Evolutionary conservation across 2,888 invertebrate genomes (phyloP), one percentile per base, ranked within the genome.

Genomic region (Apotomis turbidana): DNA sequence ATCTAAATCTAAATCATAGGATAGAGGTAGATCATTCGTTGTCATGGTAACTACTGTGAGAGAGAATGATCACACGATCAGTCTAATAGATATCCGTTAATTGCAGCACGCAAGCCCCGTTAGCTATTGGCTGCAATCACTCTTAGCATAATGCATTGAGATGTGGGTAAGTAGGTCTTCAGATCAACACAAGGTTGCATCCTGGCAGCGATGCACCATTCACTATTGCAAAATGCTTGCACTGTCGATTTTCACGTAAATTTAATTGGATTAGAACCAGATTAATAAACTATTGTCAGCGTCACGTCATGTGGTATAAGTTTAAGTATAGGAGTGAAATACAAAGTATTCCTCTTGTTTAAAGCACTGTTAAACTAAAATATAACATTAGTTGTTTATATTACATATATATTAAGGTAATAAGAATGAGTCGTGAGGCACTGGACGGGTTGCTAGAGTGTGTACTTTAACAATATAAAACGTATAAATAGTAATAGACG

Each of bases 201-300:
- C 70, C 10, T 73, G 64, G 73, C 57, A 71, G 72, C 69, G 72
- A 76, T 79, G 74, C 76, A 75, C 77, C 77, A 74, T 76, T 79
- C 79, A 76, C 78, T 78, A 75, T 77, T 79, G 73, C 78, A 68
- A 74, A 74, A 78, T 41, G 70, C 27, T 67, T 70, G 63, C 64
- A 73, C 13, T 54, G 57, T 59, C 46, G 66, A 57, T 41, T 71
- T 61, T 52, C 27, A 62, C 68, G 71, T 51, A 62, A 57, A 68
- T 36, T 66, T 61, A 15, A 66, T 15, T 60, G 15, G 12, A 36
- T 10, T 61, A 46, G 54, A 12, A 68, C 52, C 44, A 54, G 44
- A 66, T 64, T 55, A 27, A 12, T 44, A 44, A 27, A 44, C 38
- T n/a, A 38, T 0, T n/a, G 5, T 62, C 12, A 6, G 41, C 3